phyloP scores from a whole-genome alignment of 1,140 invertebrate genomes.

The Onthophagus taurus region DNA sequence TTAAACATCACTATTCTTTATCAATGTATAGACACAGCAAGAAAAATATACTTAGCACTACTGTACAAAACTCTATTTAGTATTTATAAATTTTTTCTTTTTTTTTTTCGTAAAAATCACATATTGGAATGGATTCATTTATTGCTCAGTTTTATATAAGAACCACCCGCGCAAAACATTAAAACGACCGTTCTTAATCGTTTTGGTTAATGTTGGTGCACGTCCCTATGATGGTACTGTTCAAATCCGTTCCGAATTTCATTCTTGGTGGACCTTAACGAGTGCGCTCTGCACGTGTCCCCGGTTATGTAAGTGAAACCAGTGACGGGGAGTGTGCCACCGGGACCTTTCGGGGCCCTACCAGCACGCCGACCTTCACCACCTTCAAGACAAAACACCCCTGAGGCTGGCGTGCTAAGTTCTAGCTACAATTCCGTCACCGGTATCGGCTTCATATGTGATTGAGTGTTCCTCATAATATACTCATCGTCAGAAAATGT shows the following conservation, averaged over 20 bases:
- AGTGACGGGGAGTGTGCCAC: conserved; percentile 58
- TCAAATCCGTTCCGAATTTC: conserved; percentile 31
- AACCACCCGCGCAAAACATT: conserved; percentile 22
- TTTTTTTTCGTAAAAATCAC: no score
- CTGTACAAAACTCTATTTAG: conserved; percentile 33
- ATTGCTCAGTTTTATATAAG: conserved; percentile 26
- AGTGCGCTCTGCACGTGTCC: conserved; percentile 43
- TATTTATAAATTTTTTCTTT: no score
- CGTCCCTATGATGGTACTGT: conserved; percentile 26
- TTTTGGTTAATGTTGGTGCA: conserved; percentile 28
- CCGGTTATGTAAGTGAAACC: conserved; percentile 67
- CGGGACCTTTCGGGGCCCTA: conserved; percentile 41
- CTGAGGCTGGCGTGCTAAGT: conserved; percentile 67
- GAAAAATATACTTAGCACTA: conserved; percentile 27
- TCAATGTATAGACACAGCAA: conserved; percentile 11
- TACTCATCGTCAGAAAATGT: conserved; percentile 78
- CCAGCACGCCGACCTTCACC: conserved; percentile 45
- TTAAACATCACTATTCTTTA: background rate
- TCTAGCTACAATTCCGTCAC: conserved; percentile 91
- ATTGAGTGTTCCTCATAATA: conserved; percentile 56
- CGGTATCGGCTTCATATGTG: conserved; percentile 62
- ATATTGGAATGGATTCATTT: conserved; percentile 37
- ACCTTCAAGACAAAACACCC: conserved; percentile 53
- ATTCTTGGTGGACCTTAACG: conserved; percentile 27
- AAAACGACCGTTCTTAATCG: conserved; percentile 7